Evolutionary conservation across 2,888 invertebrate genomes (phyloP).

Genomic region (Sinelater perroti): DNA sequence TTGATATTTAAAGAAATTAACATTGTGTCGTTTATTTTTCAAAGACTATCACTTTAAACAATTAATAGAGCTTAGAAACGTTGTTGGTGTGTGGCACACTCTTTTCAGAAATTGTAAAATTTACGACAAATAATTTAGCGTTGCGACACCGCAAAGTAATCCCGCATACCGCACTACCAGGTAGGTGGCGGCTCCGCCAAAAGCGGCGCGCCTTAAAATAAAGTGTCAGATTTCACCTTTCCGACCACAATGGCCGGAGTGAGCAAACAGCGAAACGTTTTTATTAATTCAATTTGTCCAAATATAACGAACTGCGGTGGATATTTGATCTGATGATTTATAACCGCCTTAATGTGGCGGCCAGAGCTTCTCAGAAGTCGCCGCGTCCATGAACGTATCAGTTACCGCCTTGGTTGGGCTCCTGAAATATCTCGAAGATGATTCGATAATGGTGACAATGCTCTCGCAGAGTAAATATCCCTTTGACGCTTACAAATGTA

Average conservation of each 20-base stretch:
- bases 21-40: too few species aligned
- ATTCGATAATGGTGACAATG: slow-evolving; percentile 31
- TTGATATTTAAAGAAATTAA: too few species aligned
- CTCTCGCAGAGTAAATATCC: slow-evolving; percentile 14
- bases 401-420: slow-evolving; percentile 27
- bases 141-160: too few species aligned
- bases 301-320: slow-evolving; percentile 22
- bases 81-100: too few species aligned
- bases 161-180: too few species aligned
- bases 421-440: slow-evolving; percentile 33
- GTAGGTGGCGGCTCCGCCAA: slow-evolving; percentile 9
- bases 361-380: slow-evolving; percentile 30
- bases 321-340: slow-evolving; percentile 34
- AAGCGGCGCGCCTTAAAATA: slow-evolving; percentile 10
- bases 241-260: slow-evolving; percentile 24
- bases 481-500: slow-evolving; percentile 19
- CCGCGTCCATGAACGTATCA: slow-evolving; percentile 27
- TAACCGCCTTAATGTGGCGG: slow-evolving; percentile 22
- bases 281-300: slow-evolving; percentile 34
- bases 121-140: too few species aligned
- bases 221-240: slow-evolving; percentile 24
- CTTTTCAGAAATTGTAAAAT: too few species aligned
- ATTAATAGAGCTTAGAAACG: too few species aligned
- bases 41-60: too few species aligned
- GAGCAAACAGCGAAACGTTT: slow-evolving; percentile 29